Evolutionary conservation across 2,888 invertebrate species (phyloP).

Genomic region (Agonopterix subpropinquella): DNA sequence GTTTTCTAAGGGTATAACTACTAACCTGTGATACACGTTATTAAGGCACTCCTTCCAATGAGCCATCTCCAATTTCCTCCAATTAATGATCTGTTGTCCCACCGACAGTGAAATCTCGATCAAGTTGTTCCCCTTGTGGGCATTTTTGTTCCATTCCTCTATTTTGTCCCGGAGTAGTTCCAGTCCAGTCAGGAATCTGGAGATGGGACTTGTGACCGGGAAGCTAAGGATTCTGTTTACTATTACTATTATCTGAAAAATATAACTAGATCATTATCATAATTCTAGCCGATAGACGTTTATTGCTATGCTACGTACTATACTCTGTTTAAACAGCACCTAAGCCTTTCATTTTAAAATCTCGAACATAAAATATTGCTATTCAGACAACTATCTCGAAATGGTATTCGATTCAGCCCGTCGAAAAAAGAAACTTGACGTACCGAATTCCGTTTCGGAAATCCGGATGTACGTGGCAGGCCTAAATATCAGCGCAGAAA

Average conservation of each 20-base stretch:
- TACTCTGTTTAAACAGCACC: no score
- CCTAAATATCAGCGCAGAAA: no score
- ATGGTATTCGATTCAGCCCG: no score
- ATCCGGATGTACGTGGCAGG: no score
- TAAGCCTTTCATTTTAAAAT: no score
- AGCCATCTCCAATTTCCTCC: conserved; percentile 92
- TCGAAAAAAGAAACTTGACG: no score
- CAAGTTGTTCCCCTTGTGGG: conserved; percentile 90
- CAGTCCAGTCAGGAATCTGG: conserved; percentile 91
- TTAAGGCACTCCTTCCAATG: conserved; percentile 92
- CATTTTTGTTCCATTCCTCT: conserved; percentile 95
- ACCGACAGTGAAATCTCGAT: conserved; percentile 82
- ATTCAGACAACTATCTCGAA: no score
- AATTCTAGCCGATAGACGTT: background rate
- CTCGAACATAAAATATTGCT: no score
- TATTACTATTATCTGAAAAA: conserved; percentile 77
- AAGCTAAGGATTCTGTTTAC: conserved; percentile 81
- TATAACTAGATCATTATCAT: background rate
- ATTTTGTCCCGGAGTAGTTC: conserved; percentile 91
- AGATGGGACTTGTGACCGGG: conserved; percentile 87
- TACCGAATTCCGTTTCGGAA: no score
- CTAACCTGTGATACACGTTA: conserved; percentile 77
- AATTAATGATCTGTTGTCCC: conserved; percentile 88
- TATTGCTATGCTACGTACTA: no score
- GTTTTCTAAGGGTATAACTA: background rate